Evolutionary conservation across 2,888 invertebrate species (phyloP).

Genomic region (Merodon equestris): DNA sequence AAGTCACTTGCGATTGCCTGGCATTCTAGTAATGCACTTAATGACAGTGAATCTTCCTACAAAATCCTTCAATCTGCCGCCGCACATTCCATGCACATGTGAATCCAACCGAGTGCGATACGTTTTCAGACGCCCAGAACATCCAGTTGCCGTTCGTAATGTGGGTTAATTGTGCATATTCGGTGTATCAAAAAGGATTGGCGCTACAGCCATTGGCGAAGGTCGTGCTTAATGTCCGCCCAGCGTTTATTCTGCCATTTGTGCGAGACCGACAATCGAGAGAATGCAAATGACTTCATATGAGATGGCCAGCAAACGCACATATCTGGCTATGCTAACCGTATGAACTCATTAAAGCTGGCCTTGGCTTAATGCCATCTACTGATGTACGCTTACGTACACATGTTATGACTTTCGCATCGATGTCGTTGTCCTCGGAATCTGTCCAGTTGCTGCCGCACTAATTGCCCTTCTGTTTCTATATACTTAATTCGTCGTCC

Average conservation of each 20-base stretch:
- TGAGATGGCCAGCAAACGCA: slow-evolving; percentile 8
- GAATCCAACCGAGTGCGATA: too few species aligned
- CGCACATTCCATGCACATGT: too few species aligned
- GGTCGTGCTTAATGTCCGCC: slow-evolving; percentile 47
- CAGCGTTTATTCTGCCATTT: slow-evolving; percentile 56
- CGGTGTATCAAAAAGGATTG: neutral
- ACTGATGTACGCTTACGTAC: neutral
- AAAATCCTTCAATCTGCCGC: neutral
- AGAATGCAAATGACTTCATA: slow-evolving; percentile 53
- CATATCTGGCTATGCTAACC: too few species aligned
- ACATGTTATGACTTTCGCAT: neutral
- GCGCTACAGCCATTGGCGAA: neutral
- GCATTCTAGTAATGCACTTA: neutral
- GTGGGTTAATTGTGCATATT: slow-evolving; percentile 59
- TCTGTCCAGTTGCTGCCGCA: too few species aligned
- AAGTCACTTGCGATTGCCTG: neutral
- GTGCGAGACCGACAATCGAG: slow-evolving; percentile 18
- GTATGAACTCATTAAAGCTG: neutral
- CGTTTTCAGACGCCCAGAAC: too few species aligned
- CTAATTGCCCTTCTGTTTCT: too few species aligned
- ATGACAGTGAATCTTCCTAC: neutral
- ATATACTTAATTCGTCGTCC: too few species aligned
- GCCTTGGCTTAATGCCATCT: neutral
- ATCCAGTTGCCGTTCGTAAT: slow-evolving; percentile 34
- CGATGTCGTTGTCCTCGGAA: too few species aligned